Evolutionary conservation across 1,140 invertebrate genomes (phyloP), one percentile per base, ranked within the genome.

Genomic region (Nixonia krombeini): DNA sequence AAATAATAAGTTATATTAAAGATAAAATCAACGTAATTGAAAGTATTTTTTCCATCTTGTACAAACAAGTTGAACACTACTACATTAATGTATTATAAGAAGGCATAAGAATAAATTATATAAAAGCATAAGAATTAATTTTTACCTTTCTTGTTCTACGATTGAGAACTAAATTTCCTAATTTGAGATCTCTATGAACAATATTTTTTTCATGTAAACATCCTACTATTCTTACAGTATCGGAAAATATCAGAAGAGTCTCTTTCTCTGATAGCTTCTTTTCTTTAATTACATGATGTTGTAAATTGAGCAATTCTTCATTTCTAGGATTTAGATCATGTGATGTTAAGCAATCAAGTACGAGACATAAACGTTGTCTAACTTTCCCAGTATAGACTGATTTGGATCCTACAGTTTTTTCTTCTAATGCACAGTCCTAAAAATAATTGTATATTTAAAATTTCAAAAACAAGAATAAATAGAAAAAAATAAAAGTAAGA

Each of bases 221-320:
- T 25, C 90, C 88, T 3, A 94, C 92, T 51, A 94, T 89, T 73
- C 87, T 87, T 9, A 94, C 91, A 69, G 93, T 91, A 78, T 93
- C 89, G 74, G 89, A 89, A 75, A 95, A 94, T 75, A 95, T 92
- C 26, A 90, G 75, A 31, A 94, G 86, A 17, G 92, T 90, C 81
- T 94, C 92, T 71, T 88, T 89, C 77, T 94, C 93, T 6, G 87
- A 86, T 18, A 95, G 86, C 80, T 92, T 93, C 71, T 93, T 93
- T 65, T 93, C 91, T 80, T 90, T 91, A 40, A 93, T 94, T 3
- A 95, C 91, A 83, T 94, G 93, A 77, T 94, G 91, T 70, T 94
- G 93, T 5, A 95, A 83, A 81, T 94, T 94, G 13, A 93, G 89
- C 1, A 92, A 80, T 68, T 92, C 88, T 13, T 87, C 87, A 31